Conservation (phyloP, 2,797 vertebrate genomes). For the Lepus oiostolus region DNA sequence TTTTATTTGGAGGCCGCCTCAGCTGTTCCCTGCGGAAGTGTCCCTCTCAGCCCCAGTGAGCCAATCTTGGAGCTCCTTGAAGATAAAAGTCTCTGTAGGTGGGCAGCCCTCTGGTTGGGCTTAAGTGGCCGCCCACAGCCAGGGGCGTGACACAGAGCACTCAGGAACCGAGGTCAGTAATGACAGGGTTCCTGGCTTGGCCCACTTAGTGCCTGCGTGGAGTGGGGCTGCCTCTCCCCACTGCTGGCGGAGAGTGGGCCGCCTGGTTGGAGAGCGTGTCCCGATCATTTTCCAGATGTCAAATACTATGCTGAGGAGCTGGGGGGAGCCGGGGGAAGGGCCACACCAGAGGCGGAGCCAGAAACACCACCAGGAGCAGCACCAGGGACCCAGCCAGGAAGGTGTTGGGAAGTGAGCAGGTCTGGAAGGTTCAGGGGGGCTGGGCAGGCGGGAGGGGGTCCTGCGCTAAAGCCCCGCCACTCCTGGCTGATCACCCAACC, state of each 20-base stretch:
- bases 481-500: background rate
- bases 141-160: background rate
- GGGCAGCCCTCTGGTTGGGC: slow-evolving; percentile 27
- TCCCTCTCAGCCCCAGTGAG: slow-evolving; percentile 32
- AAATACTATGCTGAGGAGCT: background rate
- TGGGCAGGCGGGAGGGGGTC: background rate
- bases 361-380: background rate
- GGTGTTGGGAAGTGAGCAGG: background rate
- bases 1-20: slow-evolving; percentile 39
- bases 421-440: background rate
- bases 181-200: slow-evolving; percentile 47
- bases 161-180: slow-evolving; percentile 55
- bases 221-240: background rate
- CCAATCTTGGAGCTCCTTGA: slow-evolving; percentile 23
- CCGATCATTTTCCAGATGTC: slow-evolving; percentile 14
- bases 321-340: background rate
- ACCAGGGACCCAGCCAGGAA: background rate
- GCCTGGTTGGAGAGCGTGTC: slow-evolving; percentile 29
- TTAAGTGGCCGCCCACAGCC: slow-evolving; percentile 56
- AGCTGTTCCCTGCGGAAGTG: slow-evolving; percentile 58
- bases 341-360: background rate
- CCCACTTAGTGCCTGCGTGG: slow-evolving; percentile 47
- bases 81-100: slow-evolving; percentile 65
- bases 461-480: background rate
- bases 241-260: background rate